Percentiles rank a stretch among this genome's conserved stretches.
Evolutionary conservation across 2,797 vertebrate species (phyloP).

Genomic region (Mionectes olivaceus): DNA sequence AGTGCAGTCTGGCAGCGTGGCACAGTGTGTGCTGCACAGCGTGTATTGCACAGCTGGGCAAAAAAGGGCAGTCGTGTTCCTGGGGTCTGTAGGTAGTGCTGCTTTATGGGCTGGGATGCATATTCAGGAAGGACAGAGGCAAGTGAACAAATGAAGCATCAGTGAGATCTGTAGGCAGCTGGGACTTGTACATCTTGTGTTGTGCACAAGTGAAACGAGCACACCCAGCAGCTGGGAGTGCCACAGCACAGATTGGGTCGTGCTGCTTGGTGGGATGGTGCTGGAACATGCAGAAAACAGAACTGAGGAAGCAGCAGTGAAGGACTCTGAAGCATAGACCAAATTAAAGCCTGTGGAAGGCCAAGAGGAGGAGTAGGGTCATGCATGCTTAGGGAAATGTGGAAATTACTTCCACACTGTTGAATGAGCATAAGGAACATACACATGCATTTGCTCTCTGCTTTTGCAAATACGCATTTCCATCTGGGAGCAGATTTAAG

Average conservation of each 20-base stretch:
- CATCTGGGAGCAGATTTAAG: not conserved
- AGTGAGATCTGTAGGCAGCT: not conserved
- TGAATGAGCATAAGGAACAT: not conserved
- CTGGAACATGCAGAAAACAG: not conserved
- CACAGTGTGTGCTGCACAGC: accelerated
- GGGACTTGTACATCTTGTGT: not conserved
- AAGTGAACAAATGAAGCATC: not conserved
- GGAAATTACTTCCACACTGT: not conserved
- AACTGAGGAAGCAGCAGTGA: not conserved
- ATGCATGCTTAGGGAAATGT: not conserved
- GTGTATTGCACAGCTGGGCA: not conserved
- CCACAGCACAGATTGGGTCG: accelerated
- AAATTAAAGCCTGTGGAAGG: accelerated
- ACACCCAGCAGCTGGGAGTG: not conserved
- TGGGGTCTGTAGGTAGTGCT: not conserved
- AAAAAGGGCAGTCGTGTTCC: accelerated
- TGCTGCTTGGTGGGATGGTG: not conserved
- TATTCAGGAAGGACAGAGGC: not conserved
- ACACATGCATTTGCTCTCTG: not conserved
- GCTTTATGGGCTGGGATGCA: not conserved
- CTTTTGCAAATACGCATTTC: not conserved
- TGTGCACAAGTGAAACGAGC: not conserved
- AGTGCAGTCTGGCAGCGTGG: not conserved
- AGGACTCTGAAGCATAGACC: not conserved
- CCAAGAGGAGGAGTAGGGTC: not conserved